A percentile compares a stretch with the other conserved stretches of the same genome.
These are phyloP conservation scores for Bucorvus abyssinicus DNA, from an alignment of 2,797 vertebrate species.

Conservation along the genomic window DNA sequence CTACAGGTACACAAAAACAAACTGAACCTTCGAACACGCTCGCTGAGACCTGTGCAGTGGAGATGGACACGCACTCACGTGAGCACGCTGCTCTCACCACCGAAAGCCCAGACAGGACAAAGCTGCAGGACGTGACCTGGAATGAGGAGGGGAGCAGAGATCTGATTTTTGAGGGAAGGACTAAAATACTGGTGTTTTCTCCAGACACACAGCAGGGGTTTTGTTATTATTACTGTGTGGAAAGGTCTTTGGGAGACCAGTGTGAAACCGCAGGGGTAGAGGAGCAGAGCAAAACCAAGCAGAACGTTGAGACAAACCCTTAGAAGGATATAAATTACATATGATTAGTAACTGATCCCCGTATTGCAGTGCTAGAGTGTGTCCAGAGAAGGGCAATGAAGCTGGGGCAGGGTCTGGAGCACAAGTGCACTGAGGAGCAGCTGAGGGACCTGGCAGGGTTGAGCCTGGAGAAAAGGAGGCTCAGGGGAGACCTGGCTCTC, in stretches of 20 bases:
- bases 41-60: no score
- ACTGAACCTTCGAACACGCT: no score
- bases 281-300: neutral
- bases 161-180: neutral
- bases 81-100: neutral
- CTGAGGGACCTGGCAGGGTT: no score
- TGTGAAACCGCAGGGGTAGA: no score
- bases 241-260: neutral
- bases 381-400: no score
- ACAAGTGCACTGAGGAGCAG: no score
- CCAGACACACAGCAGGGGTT: neutral
- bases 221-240: no score
- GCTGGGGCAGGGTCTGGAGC: no score
- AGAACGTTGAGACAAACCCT: neutral
- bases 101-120: neutral
- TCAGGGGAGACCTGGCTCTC: no score
- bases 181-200: neutral
- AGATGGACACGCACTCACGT: neutral
- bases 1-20: neutral
- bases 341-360: no score
- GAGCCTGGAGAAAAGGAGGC: no score
- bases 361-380: no score
- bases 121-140: neutral
- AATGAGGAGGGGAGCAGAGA: fast-evolving
- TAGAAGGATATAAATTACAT: neutral